Base-by-base conservation (phyloP, 2,113 vertebrate species). In the Psammodynastes pulverulentus region DNA sequence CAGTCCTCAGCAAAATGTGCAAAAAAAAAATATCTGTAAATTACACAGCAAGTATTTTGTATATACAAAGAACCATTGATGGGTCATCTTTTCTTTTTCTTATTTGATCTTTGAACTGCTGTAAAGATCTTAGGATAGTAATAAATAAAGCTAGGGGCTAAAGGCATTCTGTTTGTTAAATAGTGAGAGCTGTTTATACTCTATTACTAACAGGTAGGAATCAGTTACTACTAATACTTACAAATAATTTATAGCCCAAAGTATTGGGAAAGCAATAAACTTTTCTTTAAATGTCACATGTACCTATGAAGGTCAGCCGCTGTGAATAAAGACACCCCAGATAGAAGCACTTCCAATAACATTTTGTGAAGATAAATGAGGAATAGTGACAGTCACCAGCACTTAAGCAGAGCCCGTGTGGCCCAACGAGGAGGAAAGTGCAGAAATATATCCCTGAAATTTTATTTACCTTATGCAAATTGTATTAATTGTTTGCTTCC, bases 181-280 rank as follows among this genome's bases (percentile, higher is more conserved):
- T 94, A 95, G 92, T 90, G 19, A 90, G 92, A 96, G 93, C 95
- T 97, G 96, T 97, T 98, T 98, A 97, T 97, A 97, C 95, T 97
- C 95, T 97, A 93, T 97, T 97, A 96, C 96, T 97, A 97, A 97
- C 96, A 96, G 79, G 93, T 96, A 96, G 96, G 97, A 97, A 97
- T 97, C 96, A 97, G 96, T 97, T 97, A 96, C 96, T 97, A 97
- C 96, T 97, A 97, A 97, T 97, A 95, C 94, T 95, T 91, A 79
- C 72, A 86, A 94, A 89, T 96, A 96, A 97, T 97, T 97, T 97
- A 96, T 96, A 97, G 95, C 72, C 94, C 93, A 96, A 97, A 96
- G 88, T 88, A 95, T 72, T 26, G 89, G 94, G 94, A 95, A 95
- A 93, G 95, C 94, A 96, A 49, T 96, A 95, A 97, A 96, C 94